Evolutionary conservation across 1,140 invertebrate genomes (phyloP).

Genomic region (Heterodera carotae): DNA sequence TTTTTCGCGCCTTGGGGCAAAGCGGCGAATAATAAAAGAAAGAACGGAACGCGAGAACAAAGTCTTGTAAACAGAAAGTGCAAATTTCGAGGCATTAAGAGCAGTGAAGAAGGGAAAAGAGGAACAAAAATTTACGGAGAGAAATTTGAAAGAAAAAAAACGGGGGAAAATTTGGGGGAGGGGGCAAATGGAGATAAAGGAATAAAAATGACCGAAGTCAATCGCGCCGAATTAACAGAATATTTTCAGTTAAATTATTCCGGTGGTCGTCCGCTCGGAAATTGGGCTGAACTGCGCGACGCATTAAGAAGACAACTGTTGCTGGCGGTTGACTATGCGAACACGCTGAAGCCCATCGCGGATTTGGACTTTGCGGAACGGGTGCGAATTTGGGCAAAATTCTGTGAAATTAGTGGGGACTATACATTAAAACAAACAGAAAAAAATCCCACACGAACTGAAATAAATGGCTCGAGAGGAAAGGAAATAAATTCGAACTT

Average conservation of each 20-base stretch:
- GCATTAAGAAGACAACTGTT: conserved; percentile 55
- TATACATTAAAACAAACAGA: too few species aligned
- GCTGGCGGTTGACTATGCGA: conserved; percentile 63
- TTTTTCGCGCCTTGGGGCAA: not conserved
- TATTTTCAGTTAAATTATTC: conserved; percentile 52
- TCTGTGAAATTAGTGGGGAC: too few species aligned
- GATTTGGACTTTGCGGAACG: conserved; percentile 55
- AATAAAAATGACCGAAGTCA: conserved; percentile 7
- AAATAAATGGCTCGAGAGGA: too few species aligned
- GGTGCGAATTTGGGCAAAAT: conserved; percentile 34
- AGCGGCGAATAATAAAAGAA: not conserved
- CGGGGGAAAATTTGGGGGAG: not conserved
- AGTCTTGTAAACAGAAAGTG: conserved; percentile 10
- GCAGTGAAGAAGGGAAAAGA: not conserved
- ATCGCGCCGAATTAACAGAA: too few species aligned
- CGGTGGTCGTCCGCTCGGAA: conserved; percentile 36
- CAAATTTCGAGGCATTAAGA: not conserved
- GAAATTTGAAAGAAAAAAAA: conserved; percentile 13
- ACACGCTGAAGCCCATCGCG: conserved; percentile 64
- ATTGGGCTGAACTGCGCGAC: conserved; percentile 24
- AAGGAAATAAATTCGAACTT: too few species aligned
- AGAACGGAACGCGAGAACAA: conserved; percentile 12
- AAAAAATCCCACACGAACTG: too few species aligned
- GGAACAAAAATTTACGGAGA: not conserved
- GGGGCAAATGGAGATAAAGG: not conserved